These are phyloP conservation scores for Mechanitis messenoides DNA, from an alignment of 2,888 invertebrate species.

Conservation along the genomic window DNA sequence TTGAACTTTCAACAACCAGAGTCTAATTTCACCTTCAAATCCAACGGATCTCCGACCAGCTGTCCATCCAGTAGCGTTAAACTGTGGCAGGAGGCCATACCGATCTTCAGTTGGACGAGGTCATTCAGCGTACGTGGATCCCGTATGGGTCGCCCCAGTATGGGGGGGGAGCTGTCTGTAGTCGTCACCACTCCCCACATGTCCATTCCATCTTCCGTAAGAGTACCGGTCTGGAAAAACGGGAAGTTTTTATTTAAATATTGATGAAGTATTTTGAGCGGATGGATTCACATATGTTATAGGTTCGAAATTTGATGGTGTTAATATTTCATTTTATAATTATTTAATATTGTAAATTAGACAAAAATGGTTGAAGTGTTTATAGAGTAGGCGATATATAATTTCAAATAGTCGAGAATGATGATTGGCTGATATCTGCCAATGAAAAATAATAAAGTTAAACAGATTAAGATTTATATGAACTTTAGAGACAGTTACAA, in stretches of 20 bases:
- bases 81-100: conserved; percentile 95
- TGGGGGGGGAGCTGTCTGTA: conserved; percentile 41
- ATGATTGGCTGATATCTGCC: no score
- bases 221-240: conserved; percentile 87
- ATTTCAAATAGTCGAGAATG: no score
- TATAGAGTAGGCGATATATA: no score
- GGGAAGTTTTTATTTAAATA: background rate
- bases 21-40: conserved; percentile 81
- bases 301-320: no score
- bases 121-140: conserved; percentile 68
- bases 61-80: conserved; percentile 92
- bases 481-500: no score
- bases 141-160: conserved; percentile 61
- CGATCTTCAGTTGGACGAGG: conserved; percentile 78
- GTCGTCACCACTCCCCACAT: conserved; percentile 93
- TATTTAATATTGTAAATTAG: no score
- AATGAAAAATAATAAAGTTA: no score
- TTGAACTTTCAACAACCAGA: background rate
- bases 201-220: conserved; percentile 97
- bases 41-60: conserved; percentile 95
- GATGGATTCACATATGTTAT: no score
- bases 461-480: no score
- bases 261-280: background rate
- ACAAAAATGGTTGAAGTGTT: no score
- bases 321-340: no score